A percentile compares a stretch with the other conserved stretches of the same genome.
These are phyloP conservation scores for Bombus fervidus DNA, from an alignment of 1,140 invertebrate genomes.

Conservation along the genomic window DNA sequence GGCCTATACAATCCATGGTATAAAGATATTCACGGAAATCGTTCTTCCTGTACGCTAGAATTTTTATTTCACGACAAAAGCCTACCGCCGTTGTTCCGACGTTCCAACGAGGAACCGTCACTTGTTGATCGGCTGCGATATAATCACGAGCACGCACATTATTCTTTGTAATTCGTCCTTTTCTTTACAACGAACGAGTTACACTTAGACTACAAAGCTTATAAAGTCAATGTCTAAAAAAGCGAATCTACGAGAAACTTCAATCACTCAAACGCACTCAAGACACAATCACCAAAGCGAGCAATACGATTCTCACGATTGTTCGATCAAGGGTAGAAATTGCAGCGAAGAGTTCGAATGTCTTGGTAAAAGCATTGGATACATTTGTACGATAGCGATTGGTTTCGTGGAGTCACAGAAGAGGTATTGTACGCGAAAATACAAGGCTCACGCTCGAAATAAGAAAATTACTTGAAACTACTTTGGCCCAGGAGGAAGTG, in stretches of 20 bases:
- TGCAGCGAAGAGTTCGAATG: not conserved
- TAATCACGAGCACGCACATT: conserved; percentile 11
- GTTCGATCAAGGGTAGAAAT: not conserved
- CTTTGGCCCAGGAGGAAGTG: conserved; percentile 45
- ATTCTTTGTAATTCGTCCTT: not conserved
- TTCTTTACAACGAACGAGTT: not conserved
- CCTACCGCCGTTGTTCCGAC: not conserved
- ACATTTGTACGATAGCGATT: not conserved
- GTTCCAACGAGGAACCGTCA: not conserved
- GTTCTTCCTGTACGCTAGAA: not conserved
- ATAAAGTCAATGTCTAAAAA: no score
- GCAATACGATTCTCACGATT: not conserved
- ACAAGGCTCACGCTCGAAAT: not conserved
- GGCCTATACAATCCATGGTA: not conserved
- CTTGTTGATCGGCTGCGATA: conserved; percentile 29
- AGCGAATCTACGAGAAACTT: no score
- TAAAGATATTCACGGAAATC: conserved; percentile 40
- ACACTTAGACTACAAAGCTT: not conserved
- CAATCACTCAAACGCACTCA: not conserved
- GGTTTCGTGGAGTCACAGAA: not conserved
- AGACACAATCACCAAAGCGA: not conserved
- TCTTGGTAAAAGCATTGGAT: not conserved
- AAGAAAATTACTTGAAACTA: conserved; percentile 27
- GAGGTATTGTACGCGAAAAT: not conserved
- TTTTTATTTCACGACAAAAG: conserved; percentile 20